Conservation (phyloP, 2,113 vertebrate genomes). For the Fukomys damarensis region DNA sequence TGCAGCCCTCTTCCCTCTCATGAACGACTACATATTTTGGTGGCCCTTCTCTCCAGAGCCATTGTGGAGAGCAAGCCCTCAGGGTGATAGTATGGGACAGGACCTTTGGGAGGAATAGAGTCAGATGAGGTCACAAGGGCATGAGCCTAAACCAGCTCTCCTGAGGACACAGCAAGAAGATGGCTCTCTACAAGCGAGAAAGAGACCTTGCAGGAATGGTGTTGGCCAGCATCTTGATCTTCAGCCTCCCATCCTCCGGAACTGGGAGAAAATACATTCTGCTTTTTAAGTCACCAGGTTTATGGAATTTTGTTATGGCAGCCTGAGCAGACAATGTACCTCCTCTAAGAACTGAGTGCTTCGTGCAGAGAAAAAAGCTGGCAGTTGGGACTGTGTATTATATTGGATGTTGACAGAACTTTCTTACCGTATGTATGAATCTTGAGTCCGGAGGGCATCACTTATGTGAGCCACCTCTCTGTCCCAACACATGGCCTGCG, state of each 20-base stretch:
- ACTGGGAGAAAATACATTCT: neutral
- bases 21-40: neutral
- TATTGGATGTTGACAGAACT: neutral
- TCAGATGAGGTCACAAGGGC: neutral
- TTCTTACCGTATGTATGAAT: neutral
- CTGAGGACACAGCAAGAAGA: neutral
- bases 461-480: neutral
- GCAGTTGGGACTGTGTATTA: neutral
- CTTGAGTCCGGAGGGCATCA: neutral
- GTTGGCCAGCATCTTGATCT: neutral
- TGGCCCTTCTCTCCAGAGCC: neutral
- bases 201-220: neutral
- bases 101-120: neutral
- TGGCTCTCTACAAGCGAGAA: neutral
- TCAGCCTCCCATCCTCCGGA: neutral
- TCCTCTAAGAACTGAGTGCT: neutral
- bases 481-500: neutral
- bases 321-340: neutral
- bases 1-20: neutral
- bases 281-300: neutral
- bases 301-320: neutral
- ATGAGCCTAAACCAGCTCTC: neutral
- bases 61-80: neutral
- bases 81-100: neutral
- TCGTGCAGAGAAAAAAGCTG: neutral